Base-by-base conservation (phyloP, 1,140 invertebrate species). In the fruit fly (Drosophila melanogaster) region DNA sequence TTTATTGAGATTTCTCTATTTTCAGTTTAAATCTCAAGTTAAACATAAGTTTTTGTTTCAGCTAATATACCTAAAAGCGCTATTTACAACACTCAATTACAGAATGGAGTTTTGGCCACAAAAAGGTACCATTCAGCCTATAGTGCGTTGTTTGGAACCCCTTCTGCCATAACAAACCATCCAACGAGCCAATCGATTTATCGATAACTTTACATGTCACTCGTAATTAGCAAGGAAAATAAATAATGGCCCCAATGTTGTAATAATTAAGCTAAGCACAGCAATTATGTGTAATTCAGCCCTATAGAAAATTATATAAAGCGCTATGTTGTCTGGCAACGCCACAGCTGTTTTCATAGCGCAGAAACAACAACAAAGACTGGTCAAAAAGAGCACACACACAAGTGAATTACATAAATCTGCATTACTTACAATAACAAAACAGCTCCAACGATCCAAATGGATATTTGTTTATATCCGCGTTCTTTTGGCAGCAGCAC, bases 401-500 rank as follows among this genome's bases (percentile, higher is more conserved):
- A 44, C 40, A 72, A 72, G 46, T 24, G 65, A 86, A 89, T 87
- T 87, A 87, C 64, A 87, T 87, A 87, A 87, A 87, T 60, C 57
- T 67, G 60, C 61, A 46, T 41, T 64, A 86, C 83, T 86, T 69
- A 87, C 79, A 87, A 79, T 24, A 77, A 74, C 77, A 83, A 76
- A 49, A 50, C 50, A 35, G 66, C 35, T 22, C 69, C 33, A 60
- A 41, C 59, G 30, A 71, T 66, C 35, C 71, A 54, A 58, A 58
- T 41, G 37, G 33, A 26, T 19, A 55, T 60, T 77, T 55, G 55
- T 69, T 67, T 76, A 67, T 67, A 56, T 55, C 19, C 55, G 33
- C 61, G 69, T 62, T 55, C 43, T 65, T 72, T 58, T 61, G 61
- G 55, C 69, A 56, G 24, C 37, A 30, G 37, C 61, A 17, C 59